These are phyloP conservation scores for Falco punctatus DNA, from an alignment of 2,113 vertebrate species.

Conservation along the genomic window DNA sequence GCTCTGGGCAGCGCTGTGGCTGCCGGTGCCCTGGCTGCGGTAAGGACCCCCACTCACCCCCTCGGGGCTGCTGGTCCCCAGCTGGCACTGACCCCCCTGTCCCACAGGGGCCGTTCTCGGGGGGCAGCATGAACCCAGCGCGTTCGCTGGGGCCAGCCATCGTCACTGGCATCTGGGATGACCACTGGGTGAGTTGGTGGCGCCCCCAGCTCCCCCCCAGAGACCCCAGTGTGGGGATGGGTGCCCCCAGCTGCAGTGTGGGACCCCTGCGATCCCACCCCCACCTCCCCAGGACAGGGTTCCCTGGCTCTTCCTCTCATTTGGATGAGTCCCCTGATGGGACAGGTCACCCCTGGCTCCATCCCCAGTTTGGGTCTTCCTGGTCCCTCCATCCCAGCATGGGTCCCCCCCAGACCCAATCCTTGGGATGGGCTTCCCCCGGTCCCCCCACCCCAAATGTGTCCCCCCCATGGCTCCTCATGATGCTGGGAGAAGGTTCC, in stretches of 20 bases:
- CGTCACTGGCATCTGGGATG: constrained; percentile 82
- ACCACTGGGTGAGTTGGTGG: constrained; percentile 80
- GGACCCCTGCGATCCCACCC: rapidly evolving
- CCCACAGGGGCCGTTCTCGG: constrained; percentile 78
- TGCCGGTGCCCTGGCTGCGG: constrained; percentile 76
- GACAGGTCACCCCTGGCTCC: too few species aligned
- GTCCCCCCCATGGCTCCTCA: not conserved
- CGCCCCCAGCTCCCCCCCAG: rapidly evolving
- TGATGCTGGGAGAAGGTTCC: not conserved
- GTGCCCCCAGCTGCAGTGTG: not conserved
- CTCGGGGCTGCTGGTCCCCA: rapidly evolving
- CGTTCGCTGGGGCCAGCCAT: constrained; percentile 81
- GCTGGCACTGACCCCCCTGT: not conserved
- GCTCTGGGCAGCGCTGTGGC: constrained; percentile 80
- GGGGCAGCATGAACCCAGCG: constrained; percentile 83
- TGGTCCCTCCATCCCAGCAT: not conserved
- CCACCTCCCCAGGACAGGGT: not conserved
- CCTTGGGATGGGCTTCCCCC: not conserved
- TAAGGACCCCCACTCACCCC: constrained; percentile 2
- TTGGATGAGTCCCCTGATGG: too few species aligned
- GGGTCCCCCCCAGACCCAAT: not conserved
- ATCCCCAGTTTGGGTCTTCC: not conserved
- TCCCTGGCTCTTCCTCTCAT: not conserved
- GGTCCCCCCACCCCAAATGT: not conserved
- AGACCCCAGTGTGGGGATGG: not conserved